Percentiles rank a stretch among this genome's conserved stretches.
These are phyloP conservation scores for Fragum fragum DNA, from an alignment of 2,888 invertebrate species.

Conservation along the genomic window DNA sequence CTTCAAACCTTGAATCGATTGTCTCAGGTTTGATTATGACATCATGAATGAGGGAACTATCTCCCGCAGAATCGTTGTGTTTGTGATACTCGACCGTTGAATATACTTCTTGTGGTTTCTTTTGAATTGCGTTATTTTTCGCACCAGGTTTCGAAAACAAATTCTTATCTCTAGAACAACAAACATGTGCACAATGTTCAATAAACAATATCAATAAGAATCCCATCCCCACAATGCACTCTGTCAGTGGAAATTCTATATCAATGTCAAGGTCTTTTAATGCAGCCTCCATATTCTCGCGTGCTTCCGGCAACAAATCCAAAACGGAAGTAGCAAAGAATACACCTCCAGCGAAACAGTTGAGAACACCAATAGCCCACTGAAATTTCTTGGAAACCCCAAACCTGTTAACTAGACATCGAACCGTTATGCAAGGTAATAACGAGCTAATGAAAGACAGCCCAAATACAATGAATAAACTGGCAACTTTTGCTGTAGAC, in stretches of 20 bases:
- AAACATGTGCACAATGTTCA: slow-evolving; percentile 50
- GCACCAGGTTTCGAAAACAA: not conserved
- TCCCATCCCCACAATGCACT: slow-evolving; percentile 56
- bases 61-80: not conserved
- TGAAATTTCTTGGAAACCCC: slow-evolving; percentile 38
- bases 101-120: not conserved
- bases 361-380: slow-evolving; percentile 64
- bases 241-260: slow-evolving; percentile 57
- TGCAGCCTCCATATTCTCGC: slow-evolving; percentile 76
- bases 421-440: slow-evolving; percentile 53
- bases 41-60: not conserved
- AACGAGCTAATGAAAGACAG: slow-evolving; percentile 62
- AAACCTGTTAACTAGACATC: slow-evolving; percentile 42
- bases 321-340: slow-evolving; percentile 86
- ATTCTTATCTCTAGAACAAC: slow-evolving; percentile 15
- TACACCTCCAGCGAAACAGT: slow-evolving; percentile 86
- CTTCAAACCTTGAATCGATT: too few species aligned
- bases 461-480: slow-evolving; percentile 62
- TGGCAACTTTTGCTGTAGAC: slow-evolving; percentile 49
- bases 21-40: not conserved
- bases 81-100: slow-evolving; percentile 2
- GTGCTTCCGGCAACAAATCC: slow-evolving; percentile 85
- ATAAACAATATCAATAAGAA: slow-evolving; percentile 53
- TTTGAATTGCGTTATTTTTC: not conserved
- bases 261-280: slow-evolving; percentile 46